Conservation (phyloP, 2,797 vertebrate species). For the Anguilla obscura region DNA sequence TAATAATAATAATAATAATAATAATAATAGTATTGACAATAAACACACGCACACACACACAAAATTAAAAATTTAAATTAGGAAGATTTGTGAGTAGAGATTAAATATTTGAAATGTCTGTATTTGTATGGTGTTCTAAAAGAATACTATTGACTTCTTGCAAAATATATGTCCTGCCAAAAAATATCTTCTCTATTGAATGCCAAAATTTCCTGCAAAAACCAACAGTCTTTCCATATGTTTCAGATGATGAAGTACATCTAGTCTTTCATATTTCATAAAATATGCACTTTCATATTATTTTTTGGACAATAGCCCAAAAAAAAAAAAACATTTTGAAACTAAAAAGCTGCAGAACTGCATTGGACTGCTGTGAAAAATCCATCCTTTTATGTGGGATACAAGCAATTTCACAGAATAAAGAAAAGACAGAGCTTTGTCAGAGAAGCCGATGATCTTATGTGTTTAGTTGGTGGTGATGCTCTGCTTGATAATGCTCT, state of each 20-base stretch:
- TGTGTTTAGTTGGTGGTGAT: slow-evolving; percentile 25
- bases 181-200: not conserved
- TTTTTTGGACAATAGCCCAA: not conserved
- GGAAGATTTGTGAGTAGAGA: not conserved
- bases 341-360: not conserved
- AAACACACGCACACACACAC: not conserved
- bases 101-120: not conserved
- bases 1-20: no score
- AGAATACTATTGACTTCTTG: not conserved
- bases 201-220: not conserved
- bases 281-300: not conserved
- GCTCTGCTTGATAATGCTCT: slow-evolving; percentile 29
- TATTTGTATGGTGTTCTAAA: not conserved
- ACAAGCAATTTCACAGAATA: not conserved
- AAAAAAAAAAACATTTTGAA: not conserved
- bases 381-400: not conserved
- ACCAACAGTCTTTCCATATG: not conserved
- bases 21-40: no score
- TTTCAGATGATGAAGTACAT: not conserved
- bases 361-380: not conserved
- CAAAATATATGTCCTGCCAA: not conserved
- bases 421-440: not conserved
- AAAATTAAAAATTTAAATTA: no score
- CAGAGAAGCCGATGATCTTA: not conserved
- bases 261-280: not conserved